Evolutionary conservation across 1,140 invertebrate species (phyloP), one percentile per base, ranked within the genome.

Genomic region (Manduca sexta): DNA sequence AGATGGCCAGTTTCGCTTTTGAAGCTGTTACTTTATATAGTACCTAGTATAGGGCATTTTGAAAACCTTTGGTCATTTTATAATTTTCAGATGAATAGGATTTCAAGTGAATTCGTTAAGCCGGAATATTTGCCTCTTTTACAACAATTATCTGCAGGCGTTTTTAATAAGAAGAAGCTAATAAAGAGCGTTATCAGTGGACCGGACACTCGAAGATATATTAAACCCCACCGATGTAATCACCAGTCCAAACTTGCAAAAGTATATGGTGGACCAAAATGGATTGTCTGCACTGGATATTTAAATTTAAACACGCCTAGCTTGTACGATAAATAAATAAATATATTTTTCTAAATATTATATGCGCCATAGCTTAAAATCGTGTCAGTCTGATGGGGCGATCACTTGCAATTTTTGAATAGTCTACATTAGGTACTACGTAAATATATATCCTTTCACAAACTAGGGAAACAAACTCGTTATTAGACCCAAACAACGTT

Each of bases 211-310:
- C 58, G 81, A 47, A 64, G 81, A 57, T 84, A 80, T 45, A 81
- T 83, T 2, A 83, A 83, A 56, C 74, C 79, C 40, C 79, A 84
- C 40, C 64, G 81, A 64, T 84, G 81, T 45, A 84, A 84, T 44
- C 68, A 83, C 41, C 75, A 81, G 51, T 78, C 77, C 4, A 70
- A 67, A 45, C 43, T 83, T 1, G 56, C 75, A 1, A 70, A 50
- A 56, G 43, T 84, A 18, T 74, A 79, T 31, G 76, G 78, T 5
- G 75, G 79, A n/a, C 75, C 79, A 21, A 81, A 80, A 55, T 85
- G 82, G 79, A 44, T 83, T 38, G 60, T 85, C 52, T 83, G 82
- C 44, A 83, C 75, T 10, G 79, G 79, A 16, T 85, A 85, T 56
- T 52, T 84, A 37, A 83, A 84, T 58, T 37, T 84, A 30, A 83